Evolutionary conservation across 2,797 vertebrate species (phyloP), one percentile per base, ranked within the genome.

Genomic region (Arnoldichthys spilopterus): DNA sequence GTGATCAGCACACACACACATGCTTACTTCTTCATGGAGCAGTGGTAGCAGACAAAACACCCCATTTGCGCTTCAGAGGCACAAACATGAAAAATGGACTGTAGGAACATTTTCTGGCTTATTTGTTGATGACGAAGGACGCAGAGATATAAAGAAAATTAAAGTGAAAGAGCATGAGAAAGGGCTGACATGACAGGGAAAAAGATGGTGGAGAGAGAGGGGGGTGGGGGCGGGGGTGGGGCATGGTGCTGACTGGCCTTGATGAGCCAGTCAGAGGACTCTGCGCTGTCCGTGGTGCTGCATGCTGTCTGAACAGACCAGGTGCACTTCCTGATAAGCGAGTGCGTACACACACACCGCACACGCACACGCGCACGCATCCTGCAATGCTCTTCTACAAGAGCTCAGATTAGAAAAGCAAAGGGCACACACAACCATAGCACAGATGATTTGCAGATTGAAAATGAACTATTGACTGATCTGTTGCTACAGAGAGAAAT

Each of bases 261-360:
- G 79, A 83, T 82, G 82, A 85, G 78, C 58, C 80, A 77, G 83
- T 85, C 82, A 82, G 76, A 85, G 74, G 77, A 71, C 68, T 26
- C 53, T 63, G 43, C 58, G 32, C 43, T 77, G 76, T 81, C 67
- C 45, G 16, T 24, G 66, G 70, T 56, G 67, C 73, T 67, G 82
- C 61, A 74, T 20, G 71, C 64, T 85, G 84, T 83, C 84, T 86
- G 76, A 82, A 84, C 88, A 85, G 77, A 86, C 89, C 91, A 90
- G 86, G 82, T 92, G 89, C 83, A 82, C 76, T 83, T 77, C 74
- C 67, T 89, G 89, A 91, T 92, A 89, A 93, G 87, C n/a, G n/a
- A n/a, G n/a, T n/a, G n/a, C n/a, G n/a, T n/a, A n/a, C n/a, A n/a
- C n/a, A n/a, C 83, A 45, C 73, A 30, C 51, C 59, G 58, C 67